Evolutionary conservation across 1,140 invertebrate genomes (phyloP), one percentile per base, ranked within the genome.

Genomic region (Meloidogyne floridensis): DNA sequence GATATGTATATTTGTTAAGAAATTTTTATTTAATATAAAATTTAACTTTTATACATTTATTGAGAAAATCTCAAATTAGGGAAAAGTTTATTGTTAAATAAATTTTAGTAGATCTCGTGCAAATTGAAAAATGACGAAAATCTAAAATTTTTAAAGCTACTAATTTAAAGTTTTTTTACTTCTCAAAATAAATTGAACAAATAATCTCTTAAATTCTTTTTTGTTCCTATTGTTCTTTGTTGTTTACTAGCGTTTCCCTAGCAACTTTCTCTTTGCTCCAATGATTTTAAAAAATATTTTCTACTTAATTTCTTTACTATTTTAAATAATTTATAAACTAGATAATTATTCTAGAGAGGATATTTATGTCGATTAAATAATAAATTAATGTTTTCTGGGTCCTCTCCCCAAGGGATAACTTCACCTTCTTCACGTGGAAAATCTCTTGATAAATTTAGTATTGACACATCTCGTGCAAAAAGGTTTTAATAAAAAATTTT

Each of bases 391-490:
- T 65, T 65, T 65, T 65, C 15, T n/a, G 59, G n/a, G n/a, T 65
- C n/a, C 15, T 65, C 59, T 65, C 59, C 72, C 18, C 72, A 15
- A 15, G 72, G 72, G 18, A 74, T 20, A 18, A 54, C 18, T 74
- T 74, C 72, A 18, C 18, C 72, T 8, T n/a, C 43, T 0, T 74
- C 72, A 54, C 11, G 72, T n/a, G 72, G 43, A 51, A 47, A 74
- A 54, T 4, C 13, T 54, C 59, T 83, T 0, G 43, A 75, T 11
- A 81, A 72, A 6, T 87, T 80, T 54, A 75, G 82, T 20, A 88
- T 89, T 42, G 88, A 89, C 77, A 90, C 85, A 2, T 89, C 88
- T 11, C 69, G 87, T 11, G 88, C 88, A 15, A 89, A 87, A 42
- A 81, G 77, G 77, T 79, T 51, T 79, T 65, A 18, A 54, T 51